phyloP scores from a whole-genome alignment of 2,113 vertebrate genomes.

The Riparia riparia region DNA sequence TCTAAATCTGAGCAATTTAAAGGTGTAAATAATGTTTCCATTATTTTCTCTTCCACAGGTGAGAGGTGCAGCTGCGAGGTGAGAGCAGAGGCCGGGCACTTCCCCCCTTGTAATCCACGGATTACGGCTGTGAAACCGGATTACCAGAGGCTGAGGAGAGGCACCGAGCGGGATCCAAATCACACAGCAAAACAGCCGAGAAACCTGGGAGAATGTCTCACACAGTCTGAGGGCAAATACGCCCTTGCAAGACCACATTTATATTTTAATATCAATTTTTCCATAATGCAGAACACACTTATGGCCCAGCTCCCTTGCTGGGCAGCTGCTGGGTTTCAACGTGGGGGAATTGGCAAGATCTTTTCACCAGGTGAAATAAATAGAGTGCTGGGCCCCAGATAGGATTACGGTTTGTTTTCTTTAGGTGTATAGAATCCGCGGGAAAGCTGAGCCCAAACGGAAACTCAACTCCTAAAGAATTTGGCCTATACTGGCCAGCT shows the following conservation, averaged over 20 bases:
- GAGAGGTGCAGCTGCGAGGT: rapidly evolving
- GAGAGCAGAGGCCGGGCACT: rapidly evolving
- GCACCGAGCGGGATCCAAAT: neutral
- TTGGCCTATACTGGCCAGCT: slow-evolving; percentile 73
- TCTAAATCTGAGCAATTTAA: neutral
- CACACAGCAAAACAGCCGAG: neutral
- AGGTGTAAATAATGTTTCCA: neutral
- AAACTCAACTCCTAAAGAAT: slow-evolving; percentile 78
- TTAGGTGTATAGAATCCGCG: slow-evolving; percentile 71
- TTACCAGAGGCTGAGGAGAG: neutral
- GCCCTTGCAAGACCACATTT: neutral
- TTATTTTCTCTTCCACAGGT: neutral
- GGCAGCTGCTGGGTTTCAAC: slow-evolving; percentile 69
- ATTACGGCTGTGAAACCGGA: slow-evolving; percentile 21
- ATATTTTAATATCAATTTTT: slow-evolving; percentile 42
- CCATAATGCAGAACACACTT: slow-evolving; percentile 67
- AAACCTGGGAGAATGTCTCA: neutral
- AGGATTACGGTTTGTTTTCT: slow-evolving; percentile 79
- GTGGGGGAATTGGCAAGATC: slow-evolving; percentile 64
- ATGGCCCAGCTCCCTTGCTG: slow-evolving; percentile 39
- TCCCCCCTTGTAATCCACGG: slow-evolving; percentile 5
- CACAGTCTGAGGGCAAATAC: neutral
- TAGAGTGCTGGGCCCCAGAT: slow-evolving; percentile 71
- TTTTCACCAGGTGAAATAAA: slow-evolving; percentile 75
- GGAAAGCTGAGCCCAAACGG: slow-evolving; percentile 77